Evolutionary conservation across 2,113 vertebrate genomes (phyloP), one percentile per base, ranked within the genome.

Genomic region (Cranoglanis bouderius): DNA sequence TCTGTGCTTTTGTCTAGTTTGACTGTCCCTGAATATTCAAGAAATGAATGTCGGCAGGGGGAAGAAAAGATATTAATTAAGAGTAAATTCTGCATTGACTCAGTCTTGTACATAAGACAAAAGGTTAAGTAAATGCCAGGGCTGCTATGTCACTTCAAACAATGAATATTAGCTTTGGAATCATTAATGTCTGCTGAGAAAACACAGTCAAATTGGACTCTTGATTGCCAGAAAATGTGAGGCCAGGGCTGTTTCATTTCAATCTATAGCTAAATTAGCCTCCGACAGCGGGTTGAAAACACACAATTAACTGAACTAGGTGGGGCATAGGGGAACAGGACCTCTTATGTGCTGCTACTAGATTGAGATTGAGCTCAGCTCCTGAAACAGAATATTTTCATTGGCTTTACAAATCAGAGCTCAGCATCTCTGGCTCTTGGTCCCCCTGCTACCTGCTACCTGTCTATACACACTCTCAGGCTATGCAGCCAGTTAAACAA

Each of bases 91-190:
- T 96, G 97, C 96, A 95, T 97, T 97, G 97, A 98, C 97, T 98
- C 96, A 95, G 95, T 95, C 97, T 97, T 96, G 97, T 97, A 96
- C 96, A 97, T 96, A 96, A 98, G 96, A 98, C 96, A 97, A 98
- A 99, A 99, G 98, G 98, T 99, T 99, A 99, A 98, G 97, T 98
- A 99, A 99, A 99, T 99, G 98, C 97, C 98, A 99, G 96, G 96
- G 96, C 96, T 94, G 94, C 96, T 94, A 96, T 97, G 97, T 96
- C 97, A 98, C 97, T 97, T 98, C 98, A 98, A 99, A 99, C 98
- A 99, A 97, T 97, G 97, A 97, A 97, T 99, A 98, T 99, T 99
- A 99, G 97, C 98, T 99, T 98, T 98, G 97, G 97, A 98, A 98
- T 98, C 97, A 97, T 97, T 97, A 97, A 97, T 96, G 97, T 98